Percentiles rank a stretch among this genome's conserved stretches.
Conservation (phyloP, 2,797 vertebrate species). For the Lacerta bilineata region DNA sequence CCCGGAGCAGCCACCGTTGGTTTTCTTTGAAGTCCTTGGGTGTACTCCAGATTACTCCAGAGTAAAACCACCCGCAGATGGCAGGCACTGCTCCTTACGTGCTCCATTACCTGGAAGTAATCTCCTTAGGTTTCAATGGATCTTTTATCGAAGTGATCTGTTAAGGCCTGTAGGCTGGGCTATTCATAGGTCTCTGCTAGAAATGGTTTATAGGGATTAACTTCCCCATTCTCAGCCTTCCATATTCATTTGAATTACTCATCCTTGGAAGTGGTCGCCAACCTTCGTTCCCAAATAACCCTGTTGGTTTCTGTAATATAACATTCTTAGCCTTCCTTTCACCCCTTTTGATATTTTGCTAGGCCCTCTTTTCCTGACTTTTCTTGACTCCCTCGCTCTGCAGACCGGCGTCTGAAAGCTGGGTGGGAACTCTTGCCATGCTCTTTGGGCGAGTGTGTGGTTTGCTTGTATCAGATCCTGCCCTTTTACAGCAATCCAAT, state of each 20-base stretch:
- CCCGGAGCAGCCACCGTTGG: background rate
- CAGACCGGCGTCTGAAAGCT: background rate
- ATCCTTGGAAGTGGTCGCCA: conserved; percentile 53
- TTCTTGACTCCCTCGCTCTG: background rate
- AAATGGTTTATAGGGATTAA: conserved; percentile 36
- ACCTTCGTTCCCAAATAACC: conserved; percentile 40
- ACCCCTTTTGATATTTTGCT: conserved; percentile 3
- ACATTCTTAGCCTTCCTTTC: background rate
- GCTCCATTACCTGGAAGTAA: conserved; percentile 12
- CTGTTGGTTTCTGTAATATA: conserved; percentile 59
- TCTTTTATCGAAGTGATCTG: background rate
- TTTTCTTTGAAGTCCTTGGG: background rate
- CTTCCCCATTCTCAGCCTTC: background rate
- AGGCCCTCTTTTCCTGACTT: conserved; percentile 17
- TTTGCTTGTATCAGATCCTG: background rate
- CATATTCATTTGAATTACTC: conserved; percentile 37
- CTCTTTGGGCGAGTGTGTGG: background rate
- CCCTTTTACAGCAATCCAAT: background rate
- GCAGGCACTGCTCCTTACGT: background rate
- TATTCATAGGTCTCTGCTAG: background rate
- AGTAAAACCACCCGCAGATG: background rate
- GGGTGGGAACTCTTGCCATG: background rate
- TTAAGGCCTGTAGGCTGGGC: background rate
- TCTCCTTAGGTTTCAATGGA: background rate
- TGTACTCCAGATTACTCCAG: background rate